phyloP scores from a whole-genome alignment of 2,797 vertebrate species.

The Acrossocheilus wenchowensis region DNA sequence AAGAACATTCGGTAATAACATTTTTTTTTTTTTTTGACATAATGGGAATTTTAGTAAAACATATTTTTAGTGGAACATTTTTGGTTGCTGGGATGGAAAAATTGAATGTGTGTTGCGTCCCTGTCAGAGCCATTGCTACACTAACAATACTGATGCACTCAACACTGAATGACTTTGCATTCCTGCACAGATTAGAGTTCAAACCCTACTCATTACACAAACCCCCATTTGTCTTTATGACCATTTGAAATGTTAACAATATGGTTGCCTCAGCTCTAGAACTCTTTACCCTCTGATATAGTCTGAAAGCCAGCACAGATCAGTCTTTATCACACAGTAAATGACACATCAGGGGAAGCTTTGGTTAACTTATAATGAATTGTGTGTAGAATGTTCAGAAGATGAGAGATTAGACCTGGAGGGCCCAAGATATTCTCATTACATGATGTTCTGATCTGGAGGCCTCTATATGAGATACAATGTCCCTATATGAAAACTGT shows the following conservation, averaged over 20 bases:
- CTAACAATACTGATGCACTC: neutral
- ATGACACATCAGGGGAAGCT: neutral
- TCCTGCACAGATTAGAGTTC: slow-evolving; percentile 35
- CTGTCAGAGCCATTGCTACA: neutral
- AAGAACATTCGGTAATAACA: neutral
- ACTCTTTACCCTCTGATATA: neutral
- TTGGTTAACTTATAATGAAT: neutral
- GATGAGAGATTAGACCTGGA: neutral
- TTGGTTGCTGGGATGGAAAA: neutral
- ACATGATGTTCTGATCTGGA: neutral
- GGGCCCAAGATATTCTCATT: neutral
- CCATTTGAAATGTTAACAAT: neutral
- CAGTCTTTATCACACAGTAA: neutral
- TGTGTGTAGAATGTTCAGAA: neutral
- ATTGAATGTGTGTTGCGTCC: neutral
- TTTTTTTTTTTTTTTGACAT: neutral
- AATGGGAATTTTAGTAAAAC: neutral
- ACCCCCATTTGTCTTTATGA: neutral
- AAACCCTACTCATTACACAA: slow-evolving; percentile 23
- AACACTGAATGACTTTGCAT: slow-evolving; percentile 23
- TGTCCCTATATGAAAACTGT: neutral
- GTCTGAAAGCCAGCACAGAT: neutral
- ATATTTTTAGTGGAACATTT: neutral
- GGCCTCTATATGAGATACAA: neutral
- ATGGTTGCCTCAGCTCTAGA: neutral